A percentile compares a stretch with the other conserved stretches of the same genome.
phyloP scores from a whole-genome alignment of 2,113 vertebrate genomes.

The Heterocephalus glaber region DNA sequence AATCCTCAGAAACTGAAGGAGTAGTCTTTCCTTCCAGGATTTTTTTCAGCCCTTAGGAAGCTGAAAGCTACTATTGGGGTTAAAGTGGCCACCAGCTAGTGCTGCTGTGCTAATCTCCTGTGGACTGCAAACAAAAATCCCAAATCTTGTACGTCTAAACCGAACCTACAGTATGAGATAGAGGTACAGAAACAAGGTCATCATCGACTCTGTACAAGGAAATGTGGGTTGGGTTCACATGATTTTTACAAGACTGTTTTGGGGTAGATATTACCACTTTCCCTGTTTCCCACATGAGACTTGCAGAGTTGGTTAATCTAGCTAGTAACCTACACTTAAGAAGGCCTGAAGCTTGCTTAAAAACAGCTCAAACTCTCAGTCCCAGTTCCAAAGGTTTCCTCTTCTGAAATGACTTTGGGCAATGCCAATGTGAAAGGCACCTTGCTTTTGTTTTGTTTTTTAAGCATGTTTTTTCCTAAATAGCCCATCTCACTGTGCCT shows the following conservation, averaged over 20 bases:
- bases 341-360: neutral
- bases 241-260: neutral
- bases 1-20: neutral
- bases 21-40: neutral
- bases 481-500: neutral
- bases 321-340: neutral
- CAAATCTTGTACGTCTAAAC: neutral
- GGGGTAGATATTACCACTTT: neutral
- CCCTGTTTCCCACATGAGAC: neutral
- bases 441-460: neutral
- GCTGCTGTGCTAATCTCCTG: neutral
- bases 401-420: neutral
- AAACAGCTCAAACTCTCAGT: neutral
- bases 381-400: neutral
- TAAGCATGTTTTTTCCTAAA: neutral
- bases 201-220: neutral
- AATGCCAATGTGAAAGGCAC: neutral
- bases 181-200: neutral
- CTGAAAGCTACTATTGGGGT: neutral
- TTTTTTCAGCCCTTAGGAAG: neutral
- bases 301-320: no score
- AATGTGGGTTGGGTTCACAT: neutral
- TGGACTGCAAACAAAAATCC: neutral
- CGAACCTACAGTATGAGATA: neutral
- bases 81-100: neutral